Conservation (phyloP, 2,888 invertebrate species). For the Plagodis dolabraria region DNA sequence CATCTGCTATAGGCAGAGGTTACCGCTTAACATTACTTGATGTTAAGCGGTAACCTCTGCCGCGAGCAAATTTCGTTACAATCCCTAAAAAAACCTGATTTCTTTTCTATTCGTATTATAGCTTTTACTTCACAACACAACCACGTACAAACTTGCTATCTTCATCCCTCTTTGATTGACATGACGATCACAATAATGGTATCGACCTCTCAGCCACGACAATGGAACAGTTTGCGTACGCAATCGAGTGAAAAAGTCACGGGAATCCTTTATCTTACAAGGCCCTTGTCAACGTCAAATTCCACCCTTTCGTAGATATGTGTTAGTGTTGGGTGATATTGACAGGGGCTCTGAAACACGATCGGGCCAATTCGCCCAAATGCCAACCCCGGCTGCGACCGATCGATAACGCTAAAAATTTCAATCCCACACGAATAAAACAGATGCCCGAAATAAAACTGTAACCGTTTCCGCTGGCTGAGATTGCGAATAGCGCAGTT, state of each 20-base stretch:
- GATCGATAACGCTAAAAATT: constrained; percentile 34
- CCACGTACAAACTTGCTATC: constrained; percentile 12
- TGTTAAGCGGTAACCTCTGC: too few relatives aligned
- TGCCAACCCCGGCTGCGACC: constrained; percentile 18
- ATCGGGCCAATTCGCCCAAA: constrained; percentile 24
- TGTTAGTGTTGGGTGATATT: constrained; percentile 42
- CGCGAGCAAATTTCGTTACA: not conserved
- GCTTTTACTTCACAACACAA: constrained; percentile 7
- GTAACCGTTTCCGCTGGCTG: constrained; percentile 14
- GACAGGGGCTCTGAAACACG: constrained; percentile 44
- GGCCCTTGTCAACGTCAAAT: constrained; percentile 48
- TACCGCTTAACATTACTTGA: too few relatives aligned
- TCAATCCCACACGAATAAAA: constrained; percentile 33
- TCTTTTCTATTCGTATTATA: not conserved
- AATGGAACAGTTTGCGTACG: constrained; percentile 31
- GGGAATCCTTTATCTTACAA: constrained; percentile 34
- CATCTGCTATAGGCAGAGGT: too few relatives aligned
- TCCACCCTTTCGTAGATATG: constrained; percentile 35
- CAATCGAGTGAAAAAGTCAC: constrained; percentile 39
- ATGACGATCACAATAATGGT: constrained; percentile 27
- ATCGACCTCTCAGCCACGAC: constrained; percentile 23
- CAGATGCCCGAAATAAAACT: constrained; percentile 31
- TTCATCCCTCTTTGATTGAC: constrained; percentile 8
- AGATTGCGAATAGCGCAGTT: constrained; percentile 19
- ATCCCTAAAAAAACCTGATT: not conserved